Evolutionary conservation across 2,888 invertebrate species (phyloP).

Genomic region (Palloptera scutellata): DNA sequence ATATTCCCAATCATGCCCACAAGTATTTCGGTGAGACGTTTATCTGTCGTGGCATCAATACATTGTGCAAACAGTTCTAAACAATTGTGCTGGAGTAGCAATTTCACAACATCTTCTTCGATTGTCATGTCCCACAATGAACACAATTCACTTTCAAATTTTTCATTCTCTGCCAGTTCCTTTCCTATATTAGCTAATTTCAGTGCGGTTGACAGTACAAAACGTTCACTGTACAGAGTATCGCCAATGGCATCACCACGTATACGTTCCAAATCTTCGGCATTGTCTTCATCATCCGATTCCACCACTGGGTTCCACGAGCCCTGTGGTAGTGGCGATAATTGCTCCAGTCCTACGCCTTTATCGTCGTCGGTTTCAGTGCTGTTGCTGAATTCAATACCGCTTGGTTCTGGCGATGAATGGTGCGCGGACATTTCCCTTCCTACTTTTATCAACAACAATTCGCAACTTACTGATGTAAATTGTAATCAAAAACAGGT

Average conservation of each 20-base stretch:
- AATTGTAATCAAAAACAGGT: too few species aligned
- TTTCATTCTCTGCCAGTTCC: constrained; percentile 66
- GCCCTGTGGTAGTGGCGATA: too few species aligned
- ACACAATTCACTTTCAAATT: constrained; percentile 78
- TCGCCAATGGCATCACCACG: constrained; percentile 80
- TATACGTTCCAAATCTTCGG: constrained; percentile 16
- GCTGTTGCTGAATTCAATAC: too few species aligned
- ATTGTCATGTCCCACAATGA: constrained; percentile 87
- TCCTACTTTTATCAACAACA: too few species aligned
- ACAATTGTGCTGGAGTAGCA: constrained; percentile 74
- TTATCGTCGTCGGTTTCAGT: too few species aligned
- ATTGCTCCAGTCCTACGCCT: too few species aligned
- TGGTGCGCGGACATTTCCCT: too few species aligned
- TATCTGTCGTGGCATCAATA: constrained; percentile 70
- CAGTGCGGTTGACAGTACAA: constrained; percentile 74
- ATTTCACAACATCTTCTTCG: constrained; percentile 77
- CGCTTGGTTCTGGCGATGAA: too few species aligned
- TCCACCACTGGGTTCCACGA: too few species aligned
- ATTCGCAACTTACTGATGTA: too few species aligned
- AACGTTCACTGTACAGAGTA: constrained; percentile 81
- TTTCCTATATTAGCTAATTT: constrained; percentile 70
- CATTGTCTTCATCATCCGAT: neutral
- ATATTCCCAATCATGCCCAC: constrained; percentile 87
- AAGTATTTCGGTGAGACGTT: constrained; percentile 79
- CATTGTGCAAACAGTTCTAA: constrained; percentile 67